Evolutionary conservation across 2,113 vertebrate species (phyloP), one percentile per base, ranked within the genome.

Genomic region (Seriola quinqueradiata): DNA sequence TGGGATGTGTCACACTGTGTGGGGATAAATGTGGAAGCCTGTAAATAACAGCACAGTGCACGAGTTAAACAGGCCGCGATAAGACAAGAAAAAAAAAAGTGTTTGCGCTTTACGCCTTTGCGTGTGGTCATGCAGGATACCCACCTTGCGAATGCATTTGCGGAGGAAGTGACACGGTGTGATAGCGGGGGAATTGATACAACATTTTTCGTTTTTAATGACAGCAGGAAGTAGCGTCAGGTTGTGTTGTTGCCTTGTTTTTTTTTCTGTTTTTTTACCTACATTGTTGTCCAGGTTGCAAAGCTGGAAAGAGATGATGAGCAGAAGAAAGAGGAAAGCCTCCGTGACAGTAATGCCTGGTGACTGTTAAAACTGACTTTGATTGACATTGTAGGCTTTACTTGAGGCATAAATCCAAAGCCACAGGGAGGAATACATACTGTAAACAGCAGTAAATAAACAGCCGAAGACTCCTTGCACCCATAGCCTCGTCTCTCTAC

Each of bases 371-470:
- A 84, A 82, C 48, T 81, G 76, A 89, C 83, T 85, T 85, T 92
- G 91, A 94, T 82, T 91, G 93, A 93, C 90, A 89, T 48, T 59
- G 75, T 23, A n/a, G 63, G 90, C 75, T 91, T 87, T 79, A 81
- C 77, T 54, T 59, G 48, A 77, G 58, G 70, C 66, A 63, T 84
- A 88, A 92, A 92, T 92, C 90, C 82, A 84, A 87, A 92, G 70
- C 82, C 76, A 46, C 58, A 4, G 73, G 81, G 82, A 88, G 74
- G 84, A 87, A 86, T 79, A 82, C 75, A 68, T 77, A 72, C 85
- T 67, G 87, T 89, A 90, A 90, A 92, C 82, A 91, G 83, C 82
- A 89, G 87, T 90, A 91, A 87, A 92, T 88, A 93, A 93, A 85
- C 90, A 87, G 52, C 32, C 28, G 79, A 85, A 89, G 81, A 81